Base-by-base conservation (phyloP, 2,888 invertebrate genomes). In the Agrenia bidenticulata region DNA sequence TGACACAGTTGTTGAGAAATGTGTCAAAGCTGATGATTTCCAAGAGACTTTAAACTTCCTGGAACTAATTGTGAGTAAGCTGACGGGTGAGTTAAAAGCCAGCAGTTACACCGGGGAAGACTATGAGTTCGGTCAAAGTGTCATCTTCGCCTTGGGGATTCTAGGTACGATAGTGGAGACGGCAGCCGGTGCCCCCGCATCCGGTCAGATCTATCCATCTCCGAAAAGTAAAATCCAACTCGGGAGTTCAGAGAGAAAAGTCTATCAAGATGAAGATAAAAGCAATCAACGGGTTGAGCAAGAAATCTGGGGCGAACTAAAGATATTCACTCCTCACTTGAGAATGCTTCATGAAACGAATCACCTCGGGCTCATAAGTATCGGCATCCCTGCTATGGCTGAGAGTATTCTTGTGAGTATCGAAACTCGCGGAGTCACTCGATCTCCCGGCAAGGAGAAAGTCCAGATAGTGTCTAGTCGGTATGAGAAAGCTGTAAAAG, bases 401-500 rank as follows among this genome's bases (percentile, higher is more conserved):
- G 69, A 73, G 27, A 66, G 64, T 21, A 61, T 75, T 23, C 41
- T 73, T 7, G 21, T 64, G 7, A 66, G 61, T 15, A 74, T 76
- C 37, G 67, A 64, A 26, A 70, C 72, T 2, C 61, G 68, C 39
- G 74, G 73, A 37, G 19, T 17, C 4, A 26, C 23, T 1, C 23
- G 37, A n/a, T 51, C 13, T 15, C 76, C 77, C 7, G 39, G 74
- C 7, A 69, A 76, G 59, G 61, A 73, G 13, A 76, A 76, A 27
- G 70, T 72, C 23, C 77, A 78, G 17, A 39, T 59, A 2, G 39
- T 59, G 1, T 32, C 59, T 67, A 81, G 83, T 58, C 80, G 82
- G 50, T 86, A 85, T 77, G 84, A 85, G 65, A 82, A 84, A 76
- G 89, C 89, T 0, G 78, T 91, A 61, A 80, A 83, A 58, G 87